Evolutionary conservation across 2,888 invertebrate genomes (phyloP).

Genomic region (Boloria euphrosyne): DNA sequence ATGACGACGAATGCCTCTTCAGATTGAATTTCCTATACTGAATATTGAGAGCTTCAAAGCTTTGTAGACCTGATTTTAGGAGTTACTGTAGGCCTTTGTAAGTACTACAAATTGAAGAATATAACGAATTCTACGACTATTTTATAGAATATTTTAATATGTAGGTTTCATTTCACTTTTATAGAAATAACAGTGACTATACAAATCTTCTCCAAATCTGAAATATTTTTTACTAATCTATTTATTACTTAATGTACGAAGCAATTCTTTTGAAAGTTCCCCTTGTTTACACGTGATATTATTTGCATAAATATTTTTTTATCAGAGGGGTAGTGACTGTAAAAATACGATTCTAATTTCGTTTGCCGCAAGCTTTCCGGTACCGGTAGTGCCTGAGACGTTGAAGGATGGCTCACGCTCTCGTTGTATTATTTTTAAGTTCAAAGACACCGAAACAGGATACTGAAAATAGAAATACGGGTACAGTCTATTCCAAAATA

Average conservation of each 20-base stretch:
- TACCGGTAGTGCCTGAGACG: constrained; percentile 60
- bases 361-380: constrained; percentile 71
- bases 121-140: background rate
- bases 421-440: constrained; percentile 65
- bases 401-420: constrained; percentile 73
- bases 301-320: constrained; percentile 80
- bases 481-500: constrained; percentile 35
- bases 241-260: constrained; percentile 29
- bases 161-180: constrained; percentile 10
- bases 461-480: constrained; percentile 33
- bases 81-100: no score
- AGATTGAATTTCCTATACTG: constrained; percentile 59
- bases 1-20: constrained; percentile 65
- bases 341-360: constrained; percentile 81
- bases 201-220: background rate
- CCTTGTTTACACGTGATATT: constrained; percentile 78
- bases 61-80: constrained; percentile 31
- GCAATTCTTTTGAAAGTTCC: constrained; percentile 55
- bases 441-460: constrained; percentile 45
- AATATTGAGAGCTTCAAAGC: constrained; percentile 34
- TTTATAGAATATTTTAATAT: background rate
- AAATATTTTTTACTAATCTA: constrained; percentile 8
- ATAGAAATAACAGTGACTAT: background rate
- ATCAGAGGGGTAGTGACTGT: constrained; percentile 65
- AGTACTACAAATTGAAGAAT: no score